Base-by-base conservation (phyloP, 2,113 vertebrate species). In the Aythya baeri region DNA sequence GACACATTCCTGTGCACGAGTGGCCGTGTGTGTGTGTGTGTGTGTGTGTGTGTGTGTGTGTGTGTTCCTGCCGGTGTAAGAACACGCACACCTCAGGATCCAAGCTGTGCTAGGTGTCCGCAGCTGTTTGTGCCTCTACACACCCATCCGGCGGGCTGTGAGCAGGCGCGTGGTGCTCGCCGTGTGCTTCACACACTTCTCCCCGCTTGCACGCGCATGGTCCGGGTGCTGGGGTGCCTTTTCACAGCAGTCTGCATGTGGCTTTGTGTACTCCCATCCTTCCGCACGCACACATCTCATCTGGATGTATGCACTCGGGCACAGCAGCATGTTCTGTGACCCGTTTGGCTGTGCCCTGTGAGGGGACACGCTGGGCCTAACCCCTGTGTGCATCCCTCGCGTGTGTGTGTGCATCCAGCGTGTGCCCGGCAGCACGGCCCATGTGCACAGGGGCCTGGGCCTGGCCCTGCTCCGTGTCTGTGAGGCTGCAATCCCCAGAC, bases 11-110 rank as follows among this genome's bases (percentile, higher is more conserved):
- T 11, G 73, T 20, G 3, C 14, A 4, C 3, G 55, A 58, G 15
- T 7, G 38, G n/a, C 26, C 6, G 1, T 7, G 2, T 81, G 41
- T 67, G 22, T 31, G 23, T 17, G 7, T 0, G 0, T 17, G 7
- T 0, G 0, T 41, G 41, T 41, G 41, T 41, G 41, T 41, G 41
- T 41, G 38, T 31, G 23, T 16, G 7, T 0, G 0, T 70, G 13
- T n/a, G n/a, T n/a, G n/a, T n/a, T 43, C 22, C 38, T 36, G 0
- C 34, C 15, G 41, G n/a, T 44, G 50, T n/a, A 23, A 89, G 10
- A 4, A 43, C 11, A 2, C 3, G 6, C 50, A 62, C 79, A 36
- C 32, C 50, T 63, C 3, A 2, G 8, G 21, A 70, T 58, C 50
- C n/a, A 23, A 9, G 43, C 58, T 71, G 70, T 38, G 41, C 6